phyloP scores from a whole-genome alignment of 2,888 invertebrate genomes.

The Drosophila paramelanica region DNA sequence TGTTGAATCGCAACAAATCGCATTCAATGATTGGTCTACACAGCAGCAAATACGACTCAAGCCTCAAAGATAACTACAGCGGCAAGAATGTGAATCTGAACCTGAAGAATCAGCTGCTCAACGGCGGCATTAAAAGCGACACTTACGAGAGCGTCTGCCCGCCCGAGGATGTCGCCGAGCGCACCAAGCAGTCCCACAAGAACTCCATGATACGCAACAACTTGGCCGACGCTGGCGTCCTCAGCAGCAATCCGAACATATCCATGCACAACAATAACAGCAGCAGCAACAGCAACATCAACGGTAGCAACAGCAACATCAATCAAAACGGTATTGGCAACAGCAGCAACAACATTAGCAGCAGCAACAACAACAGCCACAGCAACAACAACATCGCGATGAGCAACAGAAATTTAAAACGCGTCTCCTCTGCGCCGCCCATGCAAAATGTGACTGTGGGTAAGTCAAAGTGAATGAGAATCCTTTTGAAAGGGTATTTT shows the following conservation, averaged over 20 bases:
- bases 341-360: conserved; percentile 43
- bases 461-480: conserved; percentile 54
- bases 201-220: conserved; percentile 84
- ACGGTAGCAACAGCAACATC: conserved; percentile 51
- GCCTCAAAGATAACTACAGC: conserved; percentile 78
- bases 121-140: conserved; percentile 83
- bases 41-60: conserved; percentile 80
- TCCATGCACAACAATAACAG: conserved; percentile 47
- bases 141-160: conserved; percentile 85
- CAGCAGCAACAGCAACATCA: conserved; percentile 78
- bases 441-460: conserved; percentile 84
- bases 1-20: conserved; percentile 83
- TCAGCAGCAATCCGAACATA: conserved; percentile 55
- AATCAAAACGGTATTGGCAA: conserved; percentile 70
- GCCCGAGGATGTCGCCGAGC: conserved; percentile 84
- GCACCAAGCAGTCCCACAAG: conserved; percentile 83
- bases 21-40: conserved; percentile 83
- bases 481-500: not conserved
- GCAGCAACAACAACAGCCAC: conserved; percentile 27
- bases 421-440: conserved; percentile 87
- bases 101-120: conserved; percentile 81
- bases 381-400: conserved; percentile 55
- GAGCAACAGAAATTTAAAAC: conserved; percentile 85
- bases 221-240: conserved; percentile 57
- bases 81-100: conserved; percentile 81